Evolutionary conservation across 1,140 invertebrate species (phyloP).

Genomic region (Belonocnema kinseyi): DNA sequence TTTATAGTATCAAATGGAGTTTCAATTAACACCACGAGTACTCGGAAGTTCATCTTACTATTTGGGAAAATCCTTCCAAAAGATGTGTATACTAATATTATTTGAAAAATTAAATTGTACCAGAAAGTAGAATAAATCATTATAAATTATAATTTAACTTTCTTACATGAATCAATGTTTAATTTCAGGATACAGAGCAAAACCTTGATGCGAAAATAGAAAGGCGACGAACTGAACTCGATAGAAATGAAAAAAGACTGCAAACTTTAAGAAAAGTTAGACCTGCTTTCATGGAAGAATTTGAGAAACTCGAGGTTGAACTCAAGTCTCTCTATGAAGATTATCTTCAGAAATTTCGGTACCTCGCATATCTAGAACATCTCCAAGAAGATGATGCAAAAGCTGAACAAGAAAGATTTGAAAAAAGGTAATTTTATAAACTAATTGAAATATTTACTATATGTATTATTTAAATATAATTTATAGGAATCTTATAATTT

Average conservation of each 20-base stretch:
- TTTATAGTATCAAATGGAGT: too few species aligned
- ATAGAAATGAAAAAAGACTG: slow-evolving; percentile 94
- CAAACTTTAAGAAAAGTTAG: slow-evolving; percentile 96
- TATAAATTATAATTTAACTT: not conserved
- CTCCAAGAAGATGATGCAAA: slow-evolving; percentile 83
- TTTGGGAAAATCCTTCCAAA: too few species aligned
- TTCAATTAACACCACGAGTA: too few species aligned
- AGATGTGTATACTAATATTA: too few species aligned
- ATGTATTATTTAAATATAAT: slow-evolving; percentile 8
- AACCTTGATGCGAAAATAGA: slow-evolving; percentile 95
- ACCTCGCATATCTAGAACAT: slow-evolving; percentile 88
- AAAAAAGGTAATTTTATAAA: slow-evolving; percentile 66
- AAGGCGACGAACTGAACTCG: slow-evolving; percentile 90
- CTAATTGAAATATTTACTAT: slow-evolving; percentile 2
- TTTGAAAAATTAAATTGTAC: too few species aligned
- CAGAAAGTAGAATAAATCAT: too few species aligned
- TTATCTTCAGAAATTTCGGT: slow-evolving; percentile 92
- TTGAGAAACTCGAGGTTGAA: slow-evolving; percentile 92
- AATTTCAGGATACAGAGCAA: slow-evolving; percentile 77
- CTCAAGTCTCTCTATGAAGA: slow-evolving; percentile 89
- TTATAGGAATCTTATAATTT: not conserved
- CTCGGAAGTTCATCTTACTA: too few species aligned
- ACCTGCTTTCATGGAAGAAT: slow-evolving; percentile 98
- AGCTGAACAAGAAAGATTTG: slow-evolving; percentile 82
- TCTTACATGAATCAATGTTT: not conserved